Evolutionary conservation across 2,113 vertebrate genomes (phyloP), one percentile per base, ranked within the genome.

Genomic region (Laticauda laticaudata): DNA sequence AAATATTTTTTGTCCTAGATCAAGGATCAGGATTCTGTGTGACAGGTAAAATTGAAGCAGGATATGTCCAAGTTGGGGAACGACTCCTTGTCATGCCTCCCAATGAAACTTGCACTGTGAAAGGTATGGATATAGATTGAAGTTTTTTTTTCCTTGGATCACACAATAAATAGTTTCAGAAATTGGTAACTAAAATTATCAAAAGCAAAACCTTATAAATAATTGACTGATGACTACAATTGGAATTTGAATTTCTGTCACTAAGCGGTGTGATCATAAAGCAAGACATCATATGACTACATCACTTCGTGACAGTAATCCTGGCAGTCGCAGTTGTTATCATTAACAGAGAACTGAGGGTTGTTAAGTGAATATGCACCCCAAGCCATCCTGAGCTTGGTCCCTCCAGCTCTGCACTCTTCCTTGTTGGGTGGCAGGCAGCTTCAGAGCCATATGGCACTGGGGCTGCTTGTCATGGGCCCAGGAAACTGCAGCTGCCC

Each of bases 11-110:
- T 96, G 1, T 96, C 97, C 8, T 97, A 99, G 99, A 99, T 96
- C 99, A 99, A 97, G 99, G 99, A 69, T 99, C 99, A 92, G 99
- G 99, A 94, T 99, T 99, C 98, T 99, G 99, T 95, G 98, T 99
- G 81, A 99, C 99, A 87, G 99, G 99, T 91, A 99, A 99, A 97
- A 99, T 99, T 75, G 99, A 99, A 97, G 98, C 99, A 89, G 99
- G 99, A 87, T 99, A 98, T 90, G 97, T 99, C 95, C 99, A 99
- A 93, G 98, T 97, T 92, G 99, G 99, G 95, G 99, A 99, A 24
- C 97, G 98, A 95, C 97, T 99, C 64, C 96, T 99, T 94, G 99
- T 98, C 61, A 98, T 99, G 98, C 99, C 99, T 94, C 99, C 99
- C 54, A 99, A 99, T 97, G 99, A 99, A 98, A 99, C 98, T 93